Percentiles rank a stretch among this genome's conserved stretches.
These are phyloP conservation scores for Noctilio leporinus DNA, from an alignment of 2,113 vertebrate species.

Conservation along the genomic window DNA sequence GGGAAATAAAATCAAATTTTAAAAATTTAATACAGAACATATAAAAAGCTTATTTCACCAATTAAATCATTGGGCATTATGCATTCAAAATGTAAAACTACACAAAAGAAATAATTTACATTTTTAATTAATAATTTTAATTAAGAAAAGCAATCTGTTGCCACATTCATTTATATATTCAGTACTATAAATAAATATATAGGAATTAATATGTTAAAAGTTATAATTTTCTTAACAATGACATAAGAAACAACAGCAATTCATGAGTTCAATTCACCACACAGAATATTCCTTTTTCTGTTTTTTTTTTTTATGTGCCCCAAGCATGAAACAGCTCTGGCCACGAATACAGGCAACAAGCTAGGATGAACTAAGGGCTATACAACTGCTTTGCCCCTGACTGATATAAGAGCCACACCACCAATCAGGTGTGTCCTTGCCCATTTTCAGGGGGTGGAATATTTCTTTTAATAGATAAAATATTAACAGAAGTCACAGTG, in stretches of 20 bases:
- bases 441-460: no score
- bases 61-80: neutral
- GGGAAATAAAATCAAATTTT: neutral
- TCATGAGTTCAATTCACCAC: neutral
- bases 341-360: no score
- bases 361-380: no score
- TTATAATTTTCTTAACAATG: neutral
- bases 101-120: neutral
- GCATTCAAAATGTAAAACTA: neutral
- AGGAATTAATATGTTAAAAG: neutral
- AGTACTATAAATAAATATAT: neutral
- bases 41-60: neutral
- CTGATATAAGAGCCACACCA: no score
- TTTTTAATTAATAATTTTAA: neutral
- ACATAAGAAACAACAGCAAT: neutral
- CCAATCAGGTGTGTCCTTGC: no score
- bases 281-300: no score
- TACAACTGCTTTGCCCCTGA: no score
- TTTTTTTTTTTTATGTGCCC: no score
- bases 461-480: constrained; percentile 7
- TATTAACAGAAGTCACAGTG: neutral
- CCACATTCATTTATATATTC: neutral
- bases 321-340: no score
- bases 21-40: neutral
- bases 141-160: neutral